Evolutionary conservation across 2,797 vertebrate genomes (phyloP).

Genomic region (Antrozous pallidus): DNA sequence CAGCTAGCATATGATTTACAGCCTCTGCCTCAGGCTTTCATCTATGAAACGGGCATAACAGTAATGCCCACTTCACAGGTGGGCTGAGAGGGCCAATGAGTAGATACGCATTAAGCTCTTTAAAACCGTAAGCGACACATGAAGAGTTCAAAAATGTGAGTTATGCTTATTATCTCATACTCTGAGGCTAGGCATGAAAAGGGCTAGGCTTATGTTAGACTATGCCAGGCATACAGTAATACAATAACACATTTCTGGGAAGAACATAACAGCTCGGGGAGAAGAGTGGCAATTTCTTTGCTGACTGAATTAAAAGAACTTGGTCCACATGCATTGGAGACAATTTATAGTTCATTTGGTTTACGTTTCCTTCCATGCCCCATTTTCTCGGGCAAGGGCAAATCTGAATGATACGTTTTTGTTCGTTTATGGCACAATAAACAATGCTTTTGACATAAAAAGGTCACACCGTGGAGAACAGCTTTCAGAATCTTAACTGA

Average conservation of each 20-base stretch:
- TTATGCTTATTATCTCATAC: not conserved
- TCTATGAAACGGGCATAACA: not conserved
- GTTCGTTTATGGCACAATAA: not conserved
- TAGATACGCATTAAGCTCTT: not conserved
- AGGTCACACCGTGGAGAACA: not conserved
- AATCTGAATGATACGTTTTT: constrained; percentile 30
- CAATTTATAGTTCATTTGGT: constrained; percentile 7
- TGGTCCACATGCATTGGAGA: not conserved
- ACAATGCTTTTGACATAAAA: constrained; percentile 33
- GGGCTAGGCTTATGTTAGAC: not conserved
- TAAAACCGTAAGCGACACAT: not conserved
- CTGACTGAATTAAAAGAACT: constrained; percentile 44
- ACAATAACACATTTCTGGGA: not conserved
- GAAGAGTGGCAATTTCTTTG: constrained; percentile 4
- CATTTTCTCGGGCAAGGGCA: constrained; percentile 43
- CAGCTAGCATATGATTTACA: not conserved
- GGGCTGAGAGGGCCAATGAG: not conserved
- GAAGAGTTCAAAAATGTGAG: not conserved
- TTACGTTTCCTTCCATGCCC: constrained; percentile 19
- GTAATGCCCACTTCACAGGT: not conserved
- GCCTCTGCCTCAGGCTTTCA: not conserved
- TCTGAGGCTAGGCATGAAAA: not conserved
- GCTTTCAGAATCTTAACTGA: constrained; percentile 17
- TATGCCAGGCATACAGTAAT: not conserved
- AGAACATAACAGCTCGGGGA: not conserved